Percentiles rank a stretch among this genome's conserved stretches.
These are phyloP conservation scores for Anguilla rostrata DNA, from an alignment of 2,113 vertebrate species.

Conservation along the genomic window DNA sequence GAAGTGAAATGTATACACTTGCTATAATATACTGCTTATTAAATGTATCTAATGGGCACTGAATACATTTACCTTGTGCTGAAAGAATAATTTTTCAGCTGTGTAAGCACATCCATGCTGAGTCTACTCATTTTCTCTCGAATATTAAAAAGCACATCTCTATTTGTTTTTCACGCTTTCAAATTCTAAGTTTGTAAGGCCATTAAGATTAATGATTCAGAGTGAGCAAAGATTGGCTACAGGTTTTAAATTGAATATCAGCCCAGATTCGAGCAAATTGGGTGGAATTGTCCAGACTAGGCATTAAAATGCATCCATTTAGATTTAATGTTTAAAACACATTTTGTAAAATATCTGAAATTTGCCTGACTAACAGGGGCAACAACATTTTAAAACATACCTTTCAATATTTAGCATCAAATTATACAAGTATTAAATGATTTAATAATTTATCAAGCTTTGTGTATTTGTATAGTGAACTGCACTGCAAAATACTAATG, in stretches of 20 bases:
- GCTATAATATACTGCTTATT: background rate
- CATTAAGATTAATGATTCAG: slow-evolving; percentile 52
- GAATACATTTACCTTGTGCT: background rate
- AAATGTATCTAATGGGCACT: background rate
- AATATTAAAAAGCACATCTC: slow-evolving; percentile 7
- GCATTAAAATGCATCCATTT: slow-evolving; percentile 55
- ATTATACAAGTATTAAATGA: too few relatives aligned
- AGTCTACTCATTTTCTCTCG: background rate
- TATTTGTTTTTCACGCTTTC: background rate
- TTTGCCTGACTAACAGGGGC: background rate
- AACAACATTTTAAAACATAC: too few relatives aligned
- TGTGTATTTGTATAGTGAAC: too few relatives aligned
- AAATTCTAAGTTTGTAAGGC: slow-evolving; percentile 34
- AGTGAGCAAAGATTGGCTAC: slow-evolving; percentile 38
- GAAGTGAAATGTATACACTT: background rate
- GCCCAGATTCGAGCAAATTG: slow-evolving; percentile 55
- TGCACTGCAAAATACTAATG: too few relatives aligned
- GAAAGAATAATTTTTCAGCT: background rate
- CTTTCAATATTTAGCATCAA: too few relatives aligned
- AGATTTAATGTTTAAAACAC: background rate
- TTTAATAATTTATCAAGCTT: too few relatives aligned
- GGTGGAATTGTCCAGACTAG: slow-evolving; percentile 56
- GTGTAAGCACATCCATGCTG: background rate
- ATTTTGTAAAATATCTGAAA: too few relatives aligned
- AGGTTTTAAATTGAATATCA: slow-evolving; percentile 65